Conservation (phyloP, 2,888 invertebrate genomes). For the Crioceris asparagi region DNA sequence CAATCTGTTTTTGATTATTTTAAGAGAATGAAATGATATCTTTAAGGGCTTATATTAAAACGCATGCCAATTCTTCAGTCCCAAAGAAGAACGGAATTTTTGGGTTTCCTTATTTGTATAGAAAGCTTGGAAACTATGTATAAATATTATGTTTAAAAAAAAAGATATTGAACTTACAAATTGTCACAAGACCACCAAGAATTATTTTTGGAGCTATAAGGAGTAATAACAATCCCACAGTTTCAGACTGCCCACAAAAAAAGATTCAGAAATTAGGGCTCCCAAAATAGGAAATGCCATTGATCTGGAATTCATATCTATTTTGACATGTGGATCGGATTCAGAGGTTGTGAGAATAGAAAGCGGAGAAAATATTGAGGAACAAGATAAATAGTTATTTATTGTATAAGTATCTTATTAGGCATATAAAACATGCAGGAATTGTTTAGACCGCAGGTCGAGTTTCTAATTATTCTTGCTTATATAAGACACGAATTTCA, state of each 20-base stretch:
- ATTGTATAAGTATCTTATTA: no score
- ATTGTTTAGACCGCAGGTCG: no score
- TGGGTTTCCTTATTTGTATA: no score
- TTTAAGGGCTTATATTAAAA: conserved; percentile 3
- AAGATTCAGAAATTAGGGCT: background rate
- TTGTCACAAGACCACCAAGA: background rate
- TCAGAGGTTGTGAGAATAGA: no score
- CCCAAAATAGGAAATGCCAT: background rate
- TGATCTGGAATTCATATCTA: background rate
- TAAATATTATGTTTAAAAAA: no score
- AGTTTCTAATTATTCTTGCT: no score
- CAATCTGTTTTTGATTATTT: conserved; percentile 2
- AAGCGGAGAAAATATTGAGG: no score
- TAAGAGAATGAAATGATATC: conserved; percentile 3
- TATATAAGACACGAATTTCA: no score
- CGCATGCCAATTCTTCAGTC: conserved; percentile 5
- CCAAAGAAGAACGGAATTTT: conserved; percentile 11
- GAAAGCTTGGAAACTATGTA: no score
- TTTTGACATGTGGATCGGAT: no score
- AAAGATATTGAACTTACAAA: background rate
- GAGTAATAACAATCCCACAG: background rate
- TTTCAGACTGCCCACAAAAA: background rate
- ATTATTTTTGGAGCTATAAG: background rate
- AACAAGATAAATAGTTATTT: no score
- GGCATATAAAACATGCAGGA: no score